Evolutionary conservation across 2,797 vertebrate genomes (phyloP).

Genomic region (Argyrosomus regius): DNA sequence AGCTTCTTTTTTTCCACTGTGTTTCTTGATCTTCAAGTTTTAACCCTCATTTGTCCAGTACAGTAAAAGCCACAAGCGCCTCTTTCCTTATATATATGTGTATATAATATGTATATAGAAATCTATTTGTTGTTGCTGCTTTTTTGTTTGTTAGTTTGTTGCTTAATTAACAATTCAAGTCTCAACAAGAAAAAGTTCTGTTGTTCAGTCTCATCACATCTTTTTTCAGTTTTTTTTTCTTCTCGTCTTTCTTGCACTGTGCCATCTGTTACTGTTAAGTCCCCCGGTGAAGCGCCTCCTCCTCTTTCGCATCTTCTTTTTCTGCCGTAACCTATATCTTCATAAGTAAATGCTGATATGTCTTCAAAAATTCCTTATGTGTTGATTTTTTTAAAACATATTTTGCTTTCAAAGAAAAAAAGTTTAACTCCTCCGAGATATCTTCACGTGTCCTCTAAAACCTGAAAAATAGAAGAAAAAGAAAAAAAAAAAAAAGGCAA

Average conservation of each 20-base stretch:
- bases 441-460: conserved; percentile 86
- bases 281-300: conserved; percentile 73
- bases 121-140: conserved; percentile 89
- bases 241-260: conserved; percentile 75
- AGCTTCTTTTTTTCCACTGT: conserved; percentile 83
- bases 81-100: conserved; percentile 88
- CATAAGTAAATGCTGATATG: conserved; percentile 89
- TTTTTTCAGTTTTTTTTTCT: conserved; percentile 74
- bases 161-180: conserved; percentile 89
- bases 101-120: conserved; percentile 92
- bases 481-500: conserved; percentile 36
- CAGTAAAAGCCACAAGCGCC: conserved; percentile 88
- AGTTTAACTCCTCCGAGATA: conserved; percentile 84
- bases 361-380: conserved; percentile 86
- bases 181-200: conserved; percentile 88
- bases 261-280: conserved; percentile 80
- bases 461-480: conserved; percentile 71
- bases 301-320: conserved; percentile 61
- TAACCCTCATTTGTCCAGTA: conserved; percentile 91
- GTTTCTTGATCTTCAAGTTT: conserved; percentile 89
- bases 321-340: conserved; percentile 77
- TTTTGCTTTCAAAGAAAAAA: conserved; percentile 87
- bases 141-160: conserved; percentile 88
- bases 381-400: conserved; percentile 82
- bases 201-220: conserved; percentile 83